These are phyloP conservation scores for Takifugu rubripes DNA, from an alignment of 2,797 vertebrate genomes.

Conservation along the genomic window DNA sequence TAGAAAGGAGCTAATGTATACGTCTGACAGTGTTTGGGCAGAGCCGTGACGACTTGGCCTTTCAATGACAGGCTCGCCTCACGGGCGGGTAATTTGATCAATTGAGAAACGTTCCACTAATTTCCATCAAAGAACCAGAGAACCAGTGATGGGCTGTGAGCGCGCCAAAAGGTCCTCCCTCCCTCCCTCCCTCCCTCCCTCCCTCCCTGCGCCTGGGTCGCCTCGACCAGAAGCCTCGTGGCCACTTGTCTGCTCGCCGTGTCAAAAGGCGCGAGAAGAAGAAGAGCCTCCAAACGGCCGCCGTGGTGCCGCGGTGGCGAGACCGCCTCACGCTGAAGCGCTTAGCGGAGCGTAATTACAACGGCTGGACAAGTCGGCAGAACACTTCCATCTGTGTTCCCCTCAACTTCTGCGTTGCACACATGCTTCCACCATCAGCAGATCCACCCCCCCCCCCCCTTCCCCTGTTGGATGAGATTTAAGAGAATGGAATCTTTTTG, in stretches of 20 bases:
- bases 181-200: too few species aligned
- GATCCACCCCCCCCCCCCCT: slow-evolving; percentile 30
- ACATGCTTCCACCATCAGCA: slow-evolving; percentile 66
- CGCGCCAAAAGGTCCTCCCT: too few species aligned
- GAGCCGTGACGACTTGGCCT: slow-evolving; percentile 28
- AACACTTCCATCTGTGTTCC: slow-evolving; percentile 72
- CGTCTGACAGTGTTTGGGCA: slow-evolving; percentile 38
- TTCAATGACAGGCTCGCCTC: slow-evolving; percentile 13
- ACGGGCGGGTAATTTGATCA: slow-evolving; percentile 16
- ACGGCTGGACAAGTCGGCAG: slow-evolving; percentile 62
- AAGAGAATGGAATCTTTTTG: slow-evolving; percentile 76
- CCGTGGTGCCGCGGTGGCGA: slow-evolving; percentile 41
- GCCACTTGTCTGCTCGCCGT: slow-evolving; percentile 33
- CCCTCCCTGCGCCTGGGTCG: not conserved
- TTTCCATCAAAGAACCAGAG: too few species aligned
- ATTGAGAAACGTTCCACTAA: too few species aligned
- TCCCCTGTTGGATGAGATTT: slow-evolving; percentile 54
- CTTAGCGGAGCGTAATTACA: slow-evolving; percentile 64
- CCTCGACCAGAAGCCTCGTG: slow-evolving; percentile 23
- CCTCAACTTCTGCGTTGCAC: slow-evolving; percentile 54
- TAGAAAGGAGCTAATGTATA: slow-evolving; percentile 39
- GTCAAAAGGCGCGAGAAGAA: slow-evolving; percentile 37
- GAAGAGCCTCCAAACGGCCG: slow-evolving; percentile 28
- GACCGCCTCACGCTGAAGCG: slow-evolving; percentile 63
- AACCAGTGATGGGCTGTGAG: not conserved